A percentile compares a stretch with the other conserved stretches of the same genome.
Evolutionary conservation across 1,140 invertebrate species (phyloP).

Genomic region (Microplitis demolitor): DNA sequence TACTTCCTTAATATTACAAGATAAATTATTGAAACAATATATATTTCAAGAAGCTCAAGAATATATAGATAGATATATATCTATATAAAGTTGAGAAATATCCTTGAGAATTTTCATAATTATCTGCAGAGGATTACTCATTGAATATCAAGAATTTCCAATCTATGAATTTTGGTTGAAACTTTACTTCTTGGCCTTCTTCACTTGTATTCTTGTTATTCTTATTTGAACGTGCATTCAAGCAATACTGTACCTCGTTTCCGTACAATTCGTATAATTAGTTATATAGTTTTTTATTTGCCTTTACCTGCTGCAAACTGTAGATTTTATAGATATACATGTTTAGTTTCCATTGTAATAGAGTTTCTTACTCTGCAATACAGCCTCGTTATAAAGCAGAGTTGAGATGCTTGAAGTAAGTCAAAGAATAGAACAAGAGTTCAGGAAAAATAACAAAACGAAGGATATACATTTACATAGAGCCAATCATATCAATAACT

Average conservation of each 20-base stretch:
- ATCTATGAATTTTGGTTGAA: slow-evolving; percentile 7
- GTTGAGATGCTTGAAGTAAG: too few species aligned
- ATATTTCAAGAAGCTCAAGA: too few species aligned
- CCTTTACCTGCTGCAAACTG: too few species aligned
- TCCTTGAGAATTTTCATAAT: too few species aligned
- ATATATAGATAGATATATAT: too few species aligned
- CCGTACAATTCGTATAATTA: slow-evolving; percentile 3
- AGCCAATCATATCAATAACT: slow-evolving; percentile 21
- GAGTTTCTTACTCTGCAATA: not conserved
- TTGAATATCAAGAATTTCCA: slow-evolving; percentile 11
- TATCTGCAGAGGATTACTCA: not conserved
- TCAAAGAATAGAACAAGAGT: not conserved
- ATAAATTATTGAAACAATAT: too few species aligned
- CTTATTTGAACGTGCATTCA: not conserved
- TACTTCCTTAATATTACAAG: too few species aligned
- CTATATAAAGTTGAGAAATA: too few species aligned
- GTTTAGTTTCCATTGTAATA: not conserved
- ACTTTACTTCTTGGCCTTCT: not conserved
- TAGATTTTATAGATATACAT: too few species aligned
- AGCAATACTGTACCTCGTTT: not conserved
- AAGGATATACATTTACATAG: not conserved
- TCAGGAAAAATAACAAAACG: not conserved
- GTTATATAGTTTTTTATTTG: slow-evolving; percentile 5
- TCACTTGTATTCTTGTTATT: too few species aligned
- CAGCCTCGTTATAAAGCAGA: not conserved